These are phyloP conservation scores for Limnephilus marmoratus DNA, from an alignment of 2,888 invertebrate genomes.

Conservation along the genomic window DNA sequence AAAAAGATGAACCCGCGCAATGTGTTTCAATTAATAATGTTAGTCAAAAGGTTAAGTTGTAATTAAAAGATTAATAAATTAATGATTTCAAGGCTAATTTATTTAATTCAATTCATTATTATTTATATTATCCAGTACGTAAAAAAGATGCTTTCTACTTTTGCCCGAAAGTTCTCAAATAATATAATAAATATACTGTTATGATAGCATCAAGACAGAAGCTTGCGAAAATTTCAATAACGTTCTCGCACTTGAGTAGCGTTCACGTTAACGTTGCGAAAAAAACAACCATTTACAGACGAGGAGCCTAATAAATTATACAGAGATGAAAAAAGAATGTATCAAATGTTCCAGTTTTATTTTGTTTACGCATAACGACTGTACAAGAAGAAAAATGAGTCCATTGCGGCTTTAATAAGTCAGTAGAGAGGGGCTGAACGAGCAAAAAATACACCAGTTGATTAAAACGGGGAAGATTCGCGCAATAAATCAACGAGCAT, in stretches of 20 bases:
- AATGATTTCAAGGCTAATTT: no score
- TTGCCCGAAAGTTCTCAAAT: no score
- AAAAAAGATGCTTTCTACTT: no score
- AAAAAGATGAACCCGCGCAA: not conserved
- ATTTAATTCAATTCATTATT: no score
- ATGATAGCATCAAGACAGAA: not conserved
- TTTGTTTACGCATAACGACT: not conserved
- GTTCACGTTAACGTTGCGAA: not conserved
- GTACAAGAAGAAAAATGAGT: not conserved
- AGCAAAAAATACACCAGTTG: slow-evolving; percentile 26
- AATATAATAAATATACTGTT: not conserved
- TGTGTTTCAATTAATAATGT: not conserved
- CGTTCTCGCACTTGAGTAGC: not conserved
- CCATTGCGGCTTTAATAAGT: not conserved
- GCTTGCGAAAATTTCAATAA: not conserved
- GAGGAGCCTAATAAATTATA: not conserved
- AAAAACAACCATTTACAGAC: not conserved
- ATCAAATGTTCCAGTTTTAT: not conserved
- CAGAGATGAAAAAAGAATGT: not conserved
- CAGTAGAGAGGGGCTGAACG: not conserved
- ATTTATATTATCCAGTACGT: no score
- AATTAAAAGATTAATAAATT: no score
- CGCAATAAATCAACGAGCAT: slow-evolving; percentile 39
- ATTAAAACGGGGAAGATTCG: slow-evolving; percentile 28
- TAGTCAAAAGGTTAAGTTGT: no score